These are phyloP conservation scores for Ligdia adustata DNA, from an alignment of 2,888 invertebrate species.

Conservation along the genomic window DNA sequence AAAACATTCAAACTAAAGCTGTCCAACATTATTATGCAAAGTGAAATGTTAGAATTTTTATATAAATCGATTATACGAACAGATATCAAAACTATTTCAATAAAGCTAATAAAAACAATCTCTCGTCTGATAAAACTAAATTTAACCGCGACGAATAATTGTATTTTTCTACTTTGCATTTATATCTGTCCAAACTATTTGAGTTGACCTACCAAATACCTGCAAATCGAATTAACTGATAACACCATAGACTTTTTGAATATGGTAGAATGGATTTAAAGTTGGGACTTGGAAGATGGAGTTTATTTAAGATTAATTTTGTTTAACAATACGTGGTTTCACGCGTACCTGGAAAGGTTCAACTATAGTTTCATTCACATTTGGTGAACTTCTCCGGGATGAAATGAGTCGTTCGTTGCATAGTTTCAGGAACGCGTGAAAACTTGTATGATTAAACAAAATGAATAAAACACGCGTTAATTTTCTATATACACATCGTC, in stretches of 20 bases:
- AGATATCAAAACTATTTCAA: constrained; percentile 11
- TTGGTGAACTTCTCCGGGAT: no score
- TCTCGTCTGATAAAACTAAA: constrained; percentile 4
- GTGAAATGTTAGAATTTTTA: constrained; percentile 5
- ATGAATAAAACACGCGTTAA: no score
- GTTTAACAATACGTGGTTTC: no score
- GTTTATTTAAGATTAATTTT: no score
- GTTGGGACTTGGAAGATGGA: no score
- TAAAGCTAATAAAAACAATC: constrained; percentile 5
- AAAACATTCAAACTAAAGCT: neutral
- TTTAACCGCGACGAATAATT: neutral
- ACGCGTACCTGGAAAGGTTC: no score
- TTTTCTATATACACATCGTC: no score
- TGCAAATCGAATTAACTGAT: constrained; percentile 18
- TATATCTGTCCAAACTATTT: constrained; percentile 6
- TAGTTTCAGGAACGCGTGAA: no score
- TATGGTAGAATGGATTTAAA: neutral
- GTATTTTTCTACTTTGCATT: neutral
- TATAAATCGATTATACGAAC: neutral
- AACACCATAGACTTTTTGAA: constrained; percentile 5
- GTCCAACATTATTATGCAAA: constrained; percentile 1
- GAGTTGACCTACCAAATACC: constrained; percentile 10
- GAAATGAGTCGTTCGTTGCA: no score
- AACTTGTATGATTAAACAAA: no score
- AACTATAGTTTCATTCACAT: no score